Percentiles rank a stretch among this genome's conserved stretches.
These are phyloP conservation scores for Tiaroga cobitis DNA, from an alignment of 2,797 vertebrate species.

Conservation along the genomic window DNA sequence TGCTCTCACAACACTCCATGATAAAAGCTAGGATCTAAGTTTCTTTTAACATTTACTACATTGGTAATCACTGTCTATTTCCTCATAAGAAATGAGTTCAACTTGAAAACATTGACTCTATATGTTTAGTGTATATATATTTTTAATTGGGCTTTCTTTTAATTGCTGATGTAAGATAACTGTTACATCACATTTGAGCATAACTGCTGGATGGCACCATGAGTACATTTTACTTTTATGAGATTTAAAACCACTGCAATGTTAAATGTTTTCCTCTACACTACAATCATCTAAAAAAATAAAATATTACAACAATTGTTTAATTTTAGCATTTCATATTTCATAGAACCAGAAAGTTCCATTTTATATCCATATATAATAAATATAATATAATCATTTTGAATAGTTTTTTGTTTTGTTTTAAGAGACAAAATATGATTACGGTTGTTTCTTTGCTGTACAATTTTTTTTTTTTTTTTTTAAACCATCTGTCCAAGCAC, in stretches of 20 bases:
- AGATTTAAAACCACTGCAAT: constrained; percentile 46
- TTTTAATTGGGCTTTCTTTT: constrained; percentile 2
- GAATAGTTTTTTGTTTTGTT: too few species aligned
- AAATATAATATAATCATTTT: too few species aligned
- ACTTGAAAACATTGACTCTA: constrained; percentile 8
- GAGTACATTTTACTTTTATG: constrained; percentile 36
- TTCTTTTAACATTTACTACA: constrained; percentile 7
- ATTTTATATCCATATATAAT: neutral
- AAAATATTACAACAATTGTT: constrained; percentile 39
- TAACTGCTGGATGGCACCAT: constrained; percentile 24
- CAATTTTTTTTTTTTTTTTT: neutral
- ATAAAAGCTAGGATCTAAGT: neutral
- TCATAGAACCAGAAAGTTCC: neutral
- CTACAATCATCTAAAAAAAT: constrained; percentile 46
- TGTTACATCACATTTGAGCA: neutral
- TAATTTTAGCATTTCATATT: neutral
- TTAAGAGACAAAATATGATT: neutral
- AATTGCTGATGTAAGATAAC: constrained; percentile 1
- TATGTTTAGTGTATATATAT: neutral
- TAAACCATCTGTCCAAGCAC: constrained; percentile 30
- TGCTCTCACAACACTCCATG: neutral
- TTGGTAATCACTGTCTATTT: constrained; percentile 4
- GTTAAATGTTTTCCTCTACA: constrained; percentile 26
- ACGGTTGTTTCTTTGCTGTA: constrained; percentile 32
- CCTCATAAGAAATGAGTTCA: neutral